Base-by-base conservation (phyloP, 2,888 invertebrate genomes). In the Drosophila mimica region DNA sequence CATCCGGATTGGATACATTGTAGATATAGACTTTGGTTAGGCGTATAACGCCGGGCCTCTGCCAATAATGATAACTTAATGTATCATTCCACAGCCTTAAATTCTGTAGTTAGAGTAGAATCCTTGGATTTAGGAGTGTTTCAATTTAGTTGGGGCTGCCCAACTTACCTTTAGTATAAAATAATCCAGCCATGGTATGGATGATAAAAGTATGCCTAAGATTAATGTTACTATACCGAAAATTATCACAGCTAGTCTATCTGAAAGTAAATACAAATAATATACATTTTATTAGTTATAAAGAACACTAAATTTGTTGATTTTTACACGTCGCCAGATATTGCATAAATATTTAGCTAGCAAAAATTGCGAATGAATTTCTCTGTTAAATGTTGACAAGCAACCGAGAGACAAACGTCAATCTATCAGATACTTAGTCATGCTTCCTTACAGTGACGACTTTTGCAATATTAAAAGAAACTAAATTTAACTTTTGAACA, bases 111-210 rank as follows among this genome's bases (percentile, higher is more conserved):
- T 20, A 6, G 28, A 4, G 4, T 28, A 13, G 11, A 2, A 30
- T 1, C 3, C 0, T 51, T 3, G 5, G 1, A n/a, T n/a, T 17
- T 13, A 30, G 6, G 30, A 43, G 3, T 11, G 1, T 17, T n/a
- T 8, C 15, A 20, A 0, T n/a, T 2, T 6, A 11, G 11, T 30
- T 20, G 13, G 13, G 2, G 0, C 0, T 4, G 30, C n/a, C 2
- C n/a, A 2, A 77, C 94, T 94, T 93, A 97, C 97, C 95, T 96
- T 96, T 93, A 97, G 94, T 93, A 97, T 96, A 88, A 97, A 95
- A 93, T 97, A 97, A 93, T 97, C 97, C 90, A 97, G 93, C 97
- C 97, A 97, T 59, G 97, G 97, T 92, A 97, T 96, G 82, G 97
- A 97, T 33, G 97, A 96, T 76, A 97, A 94, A 82, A 97, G 95